Evolutionary conservation across 2,797 vertebrate genomes (phyloP).

Genomic region (Dipus sagitta): DNA sequence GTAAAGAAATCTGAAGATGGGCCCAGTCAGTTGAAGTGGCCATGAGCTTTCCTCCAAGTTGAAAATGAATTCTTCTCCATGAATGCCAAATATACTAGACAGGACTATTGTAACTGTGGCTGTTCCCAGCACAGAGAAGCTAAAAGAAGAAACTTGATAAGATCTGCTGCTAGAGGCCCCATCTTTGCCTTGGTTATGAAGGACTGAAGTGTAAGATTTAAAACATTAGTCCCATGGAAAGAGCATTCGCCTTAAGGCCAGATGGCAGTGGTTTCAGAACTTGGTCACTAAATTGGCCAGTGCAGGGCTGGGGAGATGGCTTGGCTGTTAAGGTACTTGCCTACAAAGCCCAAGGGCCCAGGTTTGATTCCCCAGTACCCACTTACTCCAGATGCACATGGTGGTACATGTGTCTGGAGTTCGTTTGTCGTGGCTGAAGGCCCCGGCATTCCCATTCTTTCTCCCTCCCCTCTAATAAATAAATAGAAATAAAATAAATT

Average conservation of each 20-base stretch:
- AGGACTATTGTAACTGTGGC: not conserved
- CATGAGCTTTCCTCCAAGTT: not conserved
- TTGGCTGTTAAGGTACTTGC: too few relatives aligned
- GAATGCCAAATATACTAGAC: not conserved
- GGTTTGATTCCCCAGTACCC: too few relatives aligned
- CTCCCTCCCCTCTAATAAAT: too few relatives aligned
- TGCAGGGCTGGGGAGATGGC: not conserved
- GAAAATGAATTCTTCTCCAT: not conserved
- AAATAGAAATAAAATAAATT: too few relatives aligned
- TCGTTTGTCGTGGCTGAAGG: too few relatives aligned
- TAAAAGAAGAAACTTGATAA: not conserved
- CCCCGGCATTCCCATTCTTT: too few relatives aligned
- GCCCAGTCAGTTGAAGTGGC: fast-evolving
- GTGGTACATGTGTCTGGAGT: too few relatives aligned
- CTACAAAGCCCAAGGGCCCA: too few relatives aligned
- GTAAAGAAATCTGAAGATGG: fast-evolving
- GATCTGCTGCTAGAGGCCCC: not conserved
- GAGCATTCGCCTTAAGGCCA: not conserved
- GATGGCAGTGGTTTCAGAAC: not conserved
- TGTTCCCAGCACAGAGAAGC: not conserved
- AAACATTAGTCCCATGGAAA: not conserved
- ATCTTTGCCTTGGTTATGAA: not conserved
- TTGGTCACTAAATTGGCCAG: not conserved
- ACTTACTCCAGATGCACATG: too few relatives aligned
- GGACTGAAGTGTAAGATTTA: not conserved